A percentile compares a stretch with the other conserved stretches of the same genome.
Conservation (phyloP, 2,797 vertebrate species). For the Macrochelys suwanniensis region DNA sequence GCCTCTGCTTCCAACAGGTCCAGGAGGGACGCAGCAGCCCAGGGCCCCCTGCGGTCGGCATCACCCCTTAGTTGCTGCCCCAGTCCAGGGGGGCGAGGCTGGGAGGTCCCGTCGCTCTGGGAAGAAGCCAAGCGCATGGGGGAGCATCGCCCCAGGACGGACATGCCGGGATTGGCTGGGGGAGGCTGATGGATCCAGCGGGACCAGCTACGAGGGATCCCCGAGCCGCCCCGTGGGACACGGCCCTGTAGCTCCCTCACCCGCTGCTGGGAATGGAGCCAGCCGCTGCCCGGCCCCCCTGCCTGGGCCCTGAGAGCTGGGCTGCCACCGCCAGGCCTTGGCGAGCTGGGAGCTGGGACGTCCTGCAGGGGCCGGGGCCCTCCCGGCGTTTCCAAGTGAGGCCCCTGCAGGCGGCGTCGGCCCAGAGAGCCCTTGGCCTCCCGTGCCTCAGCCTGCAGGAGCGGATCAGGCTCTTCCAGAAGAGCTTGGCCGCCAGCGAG, state of each 20-base stretch:
- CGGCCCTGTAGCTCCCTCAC: background rate
- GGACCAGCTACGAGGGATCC: background rate
- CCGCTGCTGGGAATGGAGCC: no score
- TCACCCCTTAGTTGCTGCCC: background rate
- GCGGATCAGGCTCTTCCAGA: background rate
- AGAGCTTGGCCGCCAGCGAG: background rate
- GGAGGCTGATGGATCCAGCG: background rate
- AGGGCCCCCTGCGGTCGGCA: background rate
- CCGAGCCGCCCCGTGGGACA: background rate
- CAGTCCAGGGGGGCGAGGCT: no score
- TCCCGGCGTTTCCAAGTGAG: background rate
- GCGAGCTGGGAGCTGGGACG: background rate
- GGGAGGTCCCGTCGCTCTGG: background rate
- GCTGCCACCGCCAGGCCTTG: background rate
- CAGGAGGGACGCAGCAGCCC: background rate
- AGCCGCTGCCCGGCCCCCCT: no score
- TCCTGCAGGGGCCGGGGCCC: background rate
- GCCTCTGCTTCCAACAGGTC: background rate
- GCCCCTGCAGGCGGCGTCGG: conserved; percentile 17
- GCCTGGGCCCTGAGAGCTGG: background rate
- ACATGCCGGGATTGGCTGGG: background rate
- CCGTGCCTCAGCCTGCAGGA: conserved; percentile 26
- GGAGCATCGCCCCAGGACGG: conserved; percentile 24
- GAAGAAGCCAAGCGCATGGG: conserved; percentile 73
- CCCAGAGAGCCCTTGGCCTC: conserved; percentile 72